phyloP scores from a whole-genome alignment of 2,797 vertebrate genomes.

The Sphaeramia orbicularis region DNA sequence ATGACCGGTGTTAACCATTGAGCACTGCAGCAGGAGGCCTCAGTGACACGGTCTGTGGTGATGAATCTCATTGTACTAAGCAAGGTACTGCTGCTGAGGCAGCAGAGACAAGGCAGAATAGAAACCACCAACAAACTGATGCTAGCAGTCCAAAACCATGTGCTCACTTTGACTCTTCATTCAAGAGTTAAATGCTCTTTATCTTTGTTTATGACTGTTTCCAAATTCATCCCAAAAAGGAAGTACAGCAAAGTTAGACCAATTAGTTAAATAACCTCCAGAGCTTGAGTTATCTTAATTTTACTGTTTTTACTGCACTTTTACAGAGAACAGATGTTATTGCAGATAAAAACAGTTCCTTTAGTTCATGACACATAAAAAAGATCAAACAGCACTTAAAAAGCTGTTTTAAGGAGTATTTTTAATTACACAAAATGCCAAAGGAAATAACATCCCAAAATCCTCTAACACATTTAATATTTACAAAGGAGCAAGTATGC shows the following conservation, averaged over 20 bases:
- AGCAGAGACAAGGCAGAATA: conserved; percentile 69
- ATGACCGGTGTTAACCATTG: conserved; percentile 29
- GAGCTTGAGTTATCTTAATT: not conserved
- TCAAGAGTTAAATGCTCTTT: not conserved
- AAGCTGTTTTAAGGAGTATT: not conserved
- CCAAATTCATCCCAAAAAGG: not conserved
- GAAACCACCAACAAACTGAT: conserved; percentile 60
- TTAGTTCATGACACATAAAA: not conserved
- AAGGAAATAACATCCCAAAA: conserved; percentile 1
- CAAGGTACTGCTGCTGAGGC: conserved; percentile 69
- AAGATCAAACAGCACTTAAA: conserved; percentile 3
- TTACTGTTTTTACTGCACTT: not conserved
- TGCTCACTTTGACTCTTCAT: not conserved
- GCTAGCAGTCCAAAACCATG: conserved; percentile 12
- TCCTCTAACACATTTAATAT: not conserved
- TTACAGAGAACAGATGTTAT: conserved; percentile 3
- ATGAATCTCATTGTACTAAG: conserved; percentile 55
- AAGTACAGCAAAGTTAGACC: conserved; percentile 9
- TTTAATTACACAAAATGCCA: conserved; percentile 1
- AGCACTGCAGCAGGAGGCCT: conserved; percentile 13
- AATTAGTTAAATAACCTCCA: conserved; percentile 3
- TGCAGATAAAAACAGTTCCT: not conserved
- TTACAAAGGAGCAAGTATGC: conserved; percentile 1
- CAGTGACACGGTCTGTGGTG: conserved; percentile 6
- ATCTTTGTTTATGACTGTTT: conserved; percentile 12